These are phyloP conservation scores for Tuberolachnus salignus DNA, from an alignment of 2,888 invertebrate species.

Conservation along the genomic window DNA sequence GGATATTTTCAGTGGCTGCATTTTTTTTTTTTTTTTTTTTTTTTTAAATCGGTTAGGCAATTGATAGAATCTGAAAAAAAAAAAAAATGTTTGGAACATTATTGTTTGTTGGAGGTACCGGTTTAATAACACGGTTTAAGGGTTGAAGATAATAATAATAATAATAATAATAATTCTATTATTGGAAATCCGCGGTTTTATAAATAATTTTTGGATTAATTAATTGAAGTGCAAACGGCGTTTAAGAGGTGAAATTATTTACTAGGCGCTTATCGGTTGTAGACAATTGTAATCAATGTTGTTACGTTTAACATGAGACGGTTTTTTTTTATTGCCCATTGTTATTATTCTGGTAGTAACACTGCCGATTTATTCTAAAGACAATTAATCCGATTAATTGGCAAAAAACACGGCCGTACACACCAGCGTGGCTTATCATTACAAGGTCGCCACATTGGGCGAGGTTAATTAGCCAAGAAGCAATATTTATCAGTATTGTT, in stretches of 20 bases:
- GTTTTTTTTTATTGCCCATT: too few species aligned
- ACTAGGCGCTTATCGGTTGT: too few species aligned
- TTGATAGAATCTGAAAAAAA: too few species aligned
- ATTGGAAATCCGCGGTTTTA: too few species aligned
- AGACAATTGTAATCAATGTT: too few species aligned
- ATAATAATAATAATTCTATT: background rate
- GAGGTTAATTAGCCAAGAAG: slow-evolving; percentile 31
- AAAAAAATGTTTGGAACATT: too few species aligned
- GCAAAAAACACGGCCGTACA: background rate
- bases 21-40: too few species aligned
- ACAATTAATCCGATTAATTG: slow-evolving; percentile 39
- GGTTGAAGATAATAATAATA: too few species aligned
- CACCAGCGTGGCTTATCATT: background rate
- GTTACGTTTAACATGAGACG: background rate
- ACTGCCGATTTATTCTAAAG: background rate
- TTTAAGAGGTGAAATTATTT: background rate
- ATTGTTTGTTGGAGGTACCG: too few species aligned
- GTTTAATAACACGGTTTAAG: background rate
- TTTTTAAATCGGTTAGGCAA: background rate
- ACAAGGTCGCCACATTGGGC: slow-evolving; percentile 7
- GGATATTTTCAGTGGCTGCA: too few species aligned
- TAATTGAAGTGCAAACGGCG: background rate
- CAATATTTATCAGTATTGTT: too few species aligned
- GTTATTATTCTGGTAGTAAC: background rate
- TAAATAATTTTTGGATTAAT: background rate